A percentile compares a stretch with the other conserved stretches of the same genome.
Evolutionary conservation across 37 sponge, comb jelly and placozoan species (phyloP).

Genomic region (Diacarnus erythraeanus): DNA sequence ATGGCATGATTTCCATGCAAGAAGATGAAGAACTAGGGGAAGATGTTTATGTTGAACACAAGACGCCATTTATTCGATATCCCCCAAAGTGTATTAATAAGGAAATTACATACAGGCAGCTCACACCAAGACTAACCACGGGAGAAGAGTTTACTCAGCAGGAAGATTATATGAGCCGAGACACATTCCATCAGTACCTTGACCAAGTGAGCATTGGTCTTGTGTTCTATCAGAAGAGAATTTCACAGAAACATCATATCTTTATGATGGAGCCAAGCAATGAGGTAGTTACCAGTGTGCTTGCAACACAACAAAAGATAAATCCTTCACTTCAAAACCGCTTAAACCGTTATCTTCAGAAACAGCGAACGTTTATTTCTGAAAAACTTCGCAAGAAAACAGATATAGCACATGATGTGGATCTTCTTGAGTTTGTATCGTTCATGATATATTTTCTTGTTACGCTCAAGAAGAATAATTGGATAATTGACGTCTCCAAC

Average conservation of each 20-base stretch:
- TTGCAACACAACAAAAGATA: not conserved
- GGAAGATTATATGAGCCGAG: conserved; percentile 10
- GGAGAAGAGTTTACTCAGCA: conserved; percentile 30
- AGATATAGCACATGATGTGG: conserved; percentile 47
- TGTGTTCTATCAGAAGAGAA: conserved; percentile 12
- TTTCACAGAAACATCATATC: conserved; percentile 36
- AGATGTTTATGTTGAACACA: conserved; percentile 42
- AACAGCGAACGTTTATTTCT: conserved; percentile 61
- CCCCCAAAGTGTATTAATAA: conserved; percentile 47
- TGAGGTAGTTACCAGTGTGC: conserved; percentile 31
- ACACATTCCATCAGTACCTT: conserved; percentile 51
- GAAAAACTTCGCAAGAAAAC: conserved; percentile 36
- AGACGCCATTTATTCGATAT: conserved; percentile 32
- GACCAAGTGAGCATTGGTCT: conserved; percentile 48
- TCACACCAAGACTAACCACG: conserved; percentile 36
- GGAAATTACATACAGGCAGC: conserved; percentile 39
- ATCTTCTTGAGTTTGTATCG: conserved; percentile 54
- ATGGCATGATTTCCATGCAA: conserved; percentile 45
- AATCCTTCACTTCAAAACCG: conserved; percentile 3
- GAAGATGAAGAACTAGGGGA: conserved; percentile 50
- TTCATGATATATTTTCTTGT: conserved; percentile 56
- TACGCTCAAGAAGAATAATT: conserved; percentile 57
- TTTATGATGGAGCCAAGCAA: conserved; percentile 36
- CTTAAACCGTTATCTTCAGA: conserved; percentile 66
- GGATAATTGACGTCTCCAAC: conserved; percentile 11